These are phyloP conservation scores for Hemiscyllium ocellatum DNA, from an alignment of 2,113 vertebrate genomes.

Conservation along the genomic window DNA sequence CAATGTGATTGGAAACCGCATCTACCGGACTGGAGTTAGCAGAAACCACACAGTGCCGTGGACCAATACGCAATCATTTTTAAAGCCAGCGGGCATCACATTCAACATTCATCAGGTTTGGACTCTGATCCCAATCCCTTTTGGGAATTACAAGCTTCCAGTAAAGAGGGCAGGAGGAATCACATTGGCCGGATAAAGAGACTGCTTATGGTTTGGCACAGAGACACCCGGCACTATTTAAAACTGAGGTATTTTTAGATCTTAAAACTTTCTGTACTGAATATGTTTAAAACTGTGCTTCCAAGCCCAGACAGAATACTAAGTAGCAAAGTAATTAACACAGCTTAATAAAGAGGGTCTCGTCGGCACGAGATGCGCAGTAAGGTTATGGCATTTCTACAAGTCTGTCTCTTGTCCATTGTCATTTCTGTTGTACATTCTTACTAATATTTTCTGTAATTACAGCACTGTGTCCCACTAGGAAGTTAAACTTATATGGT, in stretches of 20 bases:
- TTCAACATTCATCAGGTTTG: background rate
- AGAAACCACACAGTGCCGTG: background rate
- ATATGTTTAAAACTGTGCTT: background rate
- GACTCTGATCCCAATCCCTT: background rate
- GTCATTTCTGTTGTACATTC: background rate
- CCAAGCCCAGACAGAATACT: background rate
- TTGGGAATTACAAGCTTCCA: background rate
- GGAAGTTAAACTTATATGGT: background rate
- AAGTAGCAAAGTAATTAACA: background rate
- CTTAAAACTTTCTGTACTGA: background rate
- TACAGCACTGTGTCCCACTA: background rate
- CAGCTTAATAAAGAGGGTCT: background rate
- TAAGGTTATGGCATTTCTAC: background rate
- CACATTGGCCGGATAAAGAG: background rate
- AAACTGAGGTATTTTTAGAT: background rate
- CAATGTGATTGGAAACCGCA: background rate
- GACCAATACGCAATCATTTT: background rate
- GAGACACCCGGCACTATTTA: background rate
- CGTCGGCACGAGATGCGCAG: background rate
- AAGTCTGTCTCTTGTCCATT: background rate
- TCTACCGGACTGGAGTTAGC: background rate
- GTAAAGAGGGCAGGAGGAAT: background rate
- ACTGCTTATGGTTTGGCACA: background rate
- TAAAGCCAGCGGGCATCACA: background rate
- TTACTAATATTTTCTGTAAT: slow-evolving; percentile 4